These are phyloP conservation scores for Pangasius krempfi DNA, from an alignment of 2,797 vertebrate genomes.

Conservation along the genomic window DNA sequence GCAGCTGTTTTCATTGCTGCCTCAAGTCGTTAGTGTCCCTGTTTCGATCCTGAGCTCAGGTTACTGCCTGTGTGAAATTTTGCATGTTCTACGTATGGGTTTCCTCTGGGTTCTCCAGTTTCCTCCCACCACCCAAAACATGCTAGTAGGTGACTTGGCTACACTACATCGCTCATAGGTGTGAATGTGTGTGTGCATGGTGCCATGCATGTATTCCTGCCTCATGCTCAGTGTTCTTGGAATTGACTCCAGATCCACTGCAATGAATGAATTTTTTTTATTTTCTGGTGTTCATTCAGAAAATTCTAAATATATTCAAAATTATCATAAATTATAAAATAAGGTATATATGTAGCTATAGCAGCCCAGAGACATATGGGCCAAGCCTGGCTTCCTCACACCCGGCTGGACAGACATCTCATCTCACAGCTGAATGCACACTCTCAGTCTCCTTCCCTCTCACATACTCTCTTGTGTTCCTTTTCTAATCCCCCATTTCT, in stretches of 20 bases:
- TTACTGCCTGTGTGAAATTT: background rate
- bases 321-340: background rate
- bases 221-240: background rate
- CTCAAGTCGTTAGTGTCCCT: background rate
- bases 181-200: background rate
- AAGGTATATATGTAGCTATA: constrained; percentile 50
- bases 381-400: constrained; percentile 63
- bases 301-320: background rate
- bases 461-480: constrained; percentile 73
- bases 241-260: background rate
- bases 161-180: no score
- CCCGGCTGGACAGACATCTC: constrained; percentile 73
- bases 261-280: background rate
- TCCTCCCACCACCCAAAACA: background rate
- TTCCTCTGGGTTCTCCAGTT: background rate
- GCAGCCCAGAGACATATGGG: constrained; percentile 65
- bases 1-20: background rate
- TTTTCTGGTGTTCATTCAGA: background rate
- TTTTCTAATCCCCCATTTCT: constrained; percentile 65
- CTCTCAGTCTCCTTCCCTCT: constrained; percentile 58
- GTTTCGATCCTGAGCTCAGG: background rate
- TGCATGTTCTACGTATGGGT: background rate
- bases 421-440: constrained; percentile 82
- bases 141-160: background rate
- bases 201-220: background rate